These are phyloP conservation scores for Laticauda colubrina DNA, from an alignment of 2,113 vertebrate genomes.

Conservation along the genomic window DNA sequence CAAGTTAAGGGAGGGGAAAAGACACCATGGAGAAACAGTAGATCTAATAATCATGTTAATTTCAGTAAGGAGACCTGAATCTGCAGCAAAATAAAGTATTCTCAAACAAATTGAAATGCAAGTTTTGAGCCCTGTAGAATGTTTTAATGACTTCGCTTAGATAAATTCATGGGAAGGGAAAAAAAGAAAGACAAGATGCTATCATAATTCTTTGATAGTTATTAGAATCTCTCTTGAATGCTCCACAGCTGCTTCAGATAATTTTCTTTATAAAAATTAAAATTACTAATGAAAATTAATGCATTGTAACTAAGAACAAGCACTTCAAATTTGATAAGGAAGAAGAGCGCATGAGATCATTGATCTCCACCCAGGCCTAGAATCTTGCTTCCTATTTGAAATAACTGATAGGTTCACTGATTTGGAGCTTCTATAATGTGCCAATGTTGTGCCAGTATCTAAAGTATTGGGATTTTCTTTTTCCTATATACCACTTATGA, in stretches of 20 bases:
- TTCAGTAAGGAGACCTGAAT: neutral
- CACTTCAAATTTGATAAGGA: neutral
- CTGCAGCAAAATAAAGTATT: neutral
- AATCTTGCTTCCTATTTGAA: neutral
- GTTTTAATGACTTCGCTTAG: neutral
- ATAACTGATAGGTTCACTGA: neutral
- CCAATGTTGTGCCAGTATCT: neutral
- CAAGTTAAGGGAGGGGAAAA: neutral
- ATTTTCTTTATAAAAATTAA: neutral
- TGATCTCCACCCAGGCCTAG: neutral
- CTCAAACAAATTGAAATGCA: neutral
- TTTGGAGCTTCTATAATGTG: neutral
- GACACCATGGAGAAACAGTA: neutral
- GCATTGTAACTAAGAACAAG: constrained; percentile 1
- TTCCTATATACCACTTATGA: neutral
- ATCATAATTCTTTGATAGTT: neutral
- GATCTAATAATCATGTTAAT: neutral
- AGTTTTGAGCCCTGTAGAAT: neutral
- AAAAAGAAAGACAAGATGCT: neutral
- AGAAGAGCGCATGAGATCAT: neutral
- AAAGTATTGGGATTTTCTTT: neutral
- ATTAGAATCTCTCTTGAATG: neutral
- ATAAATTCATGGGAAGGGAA: neutral
- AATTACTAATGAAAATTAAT: neutral
- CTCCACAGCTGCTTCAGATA: neutral